Conservation (phyloP, 92 coral and sea anemone species). For the Parazoanthus darwini region DNA sequence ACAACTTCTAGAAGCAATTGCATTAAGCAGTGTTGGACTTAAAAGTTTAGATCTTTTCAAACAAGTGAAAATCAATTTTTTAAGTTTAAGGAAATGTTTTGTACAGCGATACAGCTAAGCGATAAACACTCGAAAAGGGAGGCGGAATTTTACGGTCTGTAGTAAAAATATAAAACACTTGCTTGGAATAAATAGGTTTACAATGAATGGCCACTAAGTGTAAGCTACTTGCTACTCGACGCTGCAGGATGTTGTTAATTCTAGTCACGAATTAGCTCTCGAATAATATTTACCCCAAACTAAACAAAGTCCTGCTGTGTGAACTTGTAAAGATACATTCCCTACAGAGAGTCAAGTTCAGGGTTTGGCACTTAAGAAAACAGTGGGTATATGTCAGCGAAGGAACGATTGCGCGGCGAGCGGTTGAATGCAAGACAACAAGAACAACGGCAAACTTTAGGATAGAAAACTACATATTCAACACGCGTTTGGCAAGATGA, state of each 20-base stretch:
- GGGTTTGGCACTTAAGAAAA: no score
- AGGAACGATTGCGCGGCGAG: no score
- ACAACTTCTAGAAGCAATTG: no score
- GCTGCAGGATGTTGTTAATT: background rate
- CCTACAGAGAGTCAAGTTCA: background rate
- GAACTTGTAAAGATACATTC: background rate
- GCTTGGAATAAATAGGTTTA: background rate
- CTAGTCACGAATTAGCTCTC: background rate
- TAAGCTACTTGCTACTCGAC: background rate
- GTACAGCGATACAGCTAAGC: background rate
- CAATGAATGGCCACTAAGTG: background rate
- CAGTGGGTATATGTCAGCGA: background rate
- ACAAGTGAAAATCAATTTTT: background rate
- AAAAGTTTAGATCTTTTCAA: background rate
- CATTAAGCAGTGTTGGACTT: background rate
- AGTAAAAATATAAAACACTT: background rate
- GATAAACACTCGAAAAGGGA: no score
- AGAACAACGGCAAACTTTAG: no score
- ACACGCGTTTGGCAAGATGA: no score
- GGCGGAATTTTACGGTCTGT: background rate
- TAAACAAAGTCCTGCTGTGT: background rate
- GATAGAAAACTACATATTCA: no score
- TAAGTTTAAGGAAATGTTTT: no score
- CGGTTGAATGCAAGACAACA: background rate
- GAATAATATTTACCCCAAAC: background rate